Percentiles rank a stretch among this genome's conserved stretches.
phyloP scores from a whole-genome alignment of 2,888 invertebrate genomes.

The Hypercompe scribonia region DNA sequence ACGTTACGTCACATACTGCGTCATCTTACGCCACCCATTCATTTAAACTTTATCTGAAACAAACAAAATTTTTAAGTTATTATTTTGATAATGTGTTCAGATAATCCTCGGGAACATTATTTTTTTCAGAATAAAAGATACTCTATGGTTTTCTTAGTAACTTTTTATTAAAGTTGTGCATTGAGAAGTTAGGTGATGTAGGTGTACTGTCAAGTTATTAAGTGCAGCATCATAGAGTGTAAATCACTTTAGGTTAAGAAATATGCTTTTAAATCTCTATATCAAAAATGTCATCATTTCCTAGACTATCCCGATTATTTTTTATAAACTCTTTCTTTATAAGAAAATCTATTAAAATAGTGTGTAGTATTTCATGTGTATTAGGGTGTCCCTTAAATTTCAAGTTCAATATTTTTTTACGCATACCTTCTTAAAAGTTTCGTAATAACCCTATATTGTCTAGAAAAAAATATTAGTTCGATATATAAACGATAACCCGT shows the following conservation, averaged over 20 bases:
- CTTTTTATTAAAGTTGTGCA: background rate
- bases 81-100: background rate
- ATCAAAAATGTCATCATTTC: background rate
- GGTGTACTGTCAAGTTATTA: background rate
- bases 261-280: background rate
- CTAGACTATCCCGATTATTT: background rate
- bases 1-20: slow-evolving; percentile 68
- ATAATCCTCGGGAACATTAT: background rate
- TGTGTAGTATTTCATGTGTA: background rate
- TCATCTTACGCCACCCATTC: slow-evolving; percentile 44
- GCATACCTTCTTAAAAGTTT: too few species aligned
- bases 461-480: too few species aligned
- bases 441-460: too few species aligned
- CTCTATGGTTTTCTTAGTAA: too few species aligned
- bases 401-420: too few species aligned
- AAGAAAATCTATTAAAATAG: background rate
- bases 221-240: background rate
- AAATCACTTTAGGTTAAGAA: background rate
- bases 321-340: background rate
- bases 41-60: slow-evolving; percentile 57
- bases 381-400: too few species aligned
- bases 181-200: background rate
- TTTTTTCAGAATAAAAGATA: too few species aligned
- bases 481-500: too few species aligned
- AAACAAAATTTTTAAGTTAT: slow-evolving; percentile 20